A percentile compares a stretch with the other conserved stretches of the same genome.
Conservation (phyloP, 2,888 invertebrate genomes). For the Dichetophora obliterata region DNA sequence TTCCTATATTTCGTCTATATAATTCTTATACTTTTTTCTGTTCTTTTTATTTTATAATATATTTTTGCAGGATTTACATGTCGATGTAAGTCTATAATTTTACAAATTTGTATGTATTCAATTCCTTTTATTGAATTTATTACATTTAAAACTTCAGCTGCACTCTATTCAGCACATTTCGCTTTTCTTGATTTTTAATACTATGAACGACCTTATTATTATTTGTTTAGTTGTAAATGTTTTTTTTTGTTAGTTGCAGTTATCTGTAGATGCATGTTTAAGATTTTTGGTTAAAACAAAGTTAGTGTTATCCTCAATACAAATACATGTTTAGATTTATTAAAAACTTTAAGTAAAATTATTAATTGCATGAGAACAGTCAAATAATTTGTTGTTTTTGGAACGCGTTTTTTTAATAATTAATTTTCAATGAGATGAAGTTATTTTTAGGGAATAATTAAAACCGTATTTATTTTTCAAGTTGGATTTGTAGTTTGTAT, state of each 20-base stretch:
- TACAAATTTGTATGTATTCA: conserved; percentile 40
- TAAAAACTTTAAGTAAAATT: too few relatives aligned
- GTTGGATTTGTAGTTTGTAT: too few relatives aligned
- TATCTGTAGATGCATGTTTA: conserved; percentile 35
- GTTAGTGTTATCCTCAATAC: neutral
- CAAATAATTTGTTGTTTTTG: too few relatives aligned
- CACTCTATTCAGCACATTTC: neutral
- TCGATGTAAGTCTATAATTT: conserved; percentile 72
- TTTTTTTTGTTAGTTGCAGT: conserved; percentile 30
- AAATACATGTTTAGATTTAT: too few relatives aligned
- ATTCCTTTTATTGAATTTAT: conserved; percentile 9
- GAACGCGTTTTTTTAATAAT: too few relatives aligned
- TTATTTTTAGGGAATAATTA: too few relatives aligned
- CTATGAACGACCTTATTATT: conserved; percentile 22
- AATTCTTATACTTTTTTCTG: conserved; percentile 60
- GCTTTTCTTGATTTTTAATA: conserved; percentile 21
- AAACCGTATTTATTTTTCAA: too few relatives aligned
- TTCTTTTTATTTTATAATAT: conserved; percentile 65
- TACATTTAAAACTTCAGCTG: neutral
- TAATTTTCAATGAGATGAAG: too few relatives aligned
- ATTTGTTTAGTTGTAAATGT: neutral
- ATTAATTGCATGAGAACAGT: too few relatives aligned
- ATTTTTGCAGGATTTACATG: conserved; percentile 74
- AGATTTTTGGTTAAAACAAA: too few relatives aligned
- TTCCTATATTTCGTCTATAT: neutral